Base-by-base conservation (phyloP, 2,888 invertebrate genomes). In the Rhagophthalmus giganteus region DNA sequence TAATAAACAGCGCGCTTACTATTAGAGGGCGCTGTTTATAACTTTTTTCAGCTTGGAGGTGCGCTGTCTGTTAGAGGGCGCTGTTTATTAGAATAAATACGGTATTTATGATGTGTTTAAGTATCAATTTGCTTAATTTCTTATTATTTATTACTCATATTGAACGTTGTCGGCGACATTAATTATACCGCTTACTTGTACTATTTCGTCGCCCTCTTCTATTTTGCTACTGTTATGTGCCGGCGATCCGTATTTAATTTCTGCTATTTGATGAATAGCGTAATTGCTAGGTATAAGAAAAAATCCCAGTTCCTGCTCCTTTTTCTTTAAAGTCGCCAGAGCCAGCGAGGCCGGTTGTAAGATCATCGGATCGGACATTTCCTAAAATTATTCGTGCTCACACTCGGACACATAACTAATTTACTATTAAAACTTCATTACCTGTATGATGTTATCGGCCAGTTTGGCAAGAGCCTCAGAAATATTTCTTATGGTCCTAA, bases 181-280 rank as follows among this genome's bases (percentile, higher is more conserved):
- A n/a, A n/a, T n/a, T n/a, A n/a, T n/a, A 30, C 28, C 32, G 69
- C 81, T 81, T 60, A 91, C 91, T 80, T 94, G 93, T 28, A 97
- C 88, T 62, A 98, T 91, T 79, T 98, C 97, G 76, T 98, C 97
- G 0, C 96, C 97, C 63, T 90, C 88, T 75, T 94, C 94, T 67
- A 98, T 88, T 76, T 91, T 92, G 1, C 90, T 90, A 62, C 91
- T 90, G 24, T 89, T 85, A 76, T 95, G 94, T 27, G 96, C 94
- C 1, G 94, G 93, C 37, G 94, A 93, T 66, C 93, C 88, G 74
- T 88, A 88, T 71, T 93, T 91, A 41, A 96, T 88, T 69, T 90
- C 90, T 10, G 90, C 90, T 49, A 98, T 88, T 70, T 92, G 89
- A 70, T 80, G 84, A 57, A 85, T 81, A 0, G 87, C 85, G 73